phyloP scores from a whole-genome alignment of 2,797 vertebrate species.

The Mastacembelus armatus region DNA sequence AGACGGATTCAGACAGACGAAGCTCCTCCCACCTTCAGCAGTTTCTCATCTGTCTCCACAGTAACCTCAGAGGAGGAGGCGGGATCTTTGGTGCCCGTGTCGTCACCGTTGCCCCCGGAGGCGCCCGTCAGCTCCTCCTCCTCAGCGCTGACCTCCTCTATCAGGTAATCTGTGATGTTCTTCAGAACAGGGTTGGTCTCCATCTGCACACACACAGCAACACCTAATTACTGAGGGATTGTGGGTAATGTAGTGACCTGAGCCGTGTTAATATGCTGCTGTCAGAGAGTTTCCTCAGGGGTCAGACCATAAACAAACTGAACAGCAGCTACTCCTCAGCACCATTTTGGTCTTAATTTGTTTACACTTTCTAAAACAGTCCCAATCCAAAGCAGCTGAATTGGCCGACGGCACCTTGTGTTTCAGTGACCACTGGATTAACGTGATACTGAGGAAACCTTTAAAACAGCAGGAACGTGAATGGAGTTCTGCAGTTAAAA shows the following conservation, averaged over 20 bases:
- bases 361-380: too few relatives aligned
- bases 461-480: too few relatives aligned
- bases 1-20: accelerated
- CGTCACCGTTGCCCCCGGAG: conserved; percentile 69
- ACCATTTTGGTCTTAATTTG: too few relatives aligned
- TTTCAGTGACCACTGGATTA: too few relatives aligned
- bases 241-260: conserved; percentile 3
- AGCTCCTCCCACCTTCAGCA: conserved; percentile 84
- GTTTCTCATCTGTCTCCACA: conserved; percentile 89
- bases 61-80: conserved; percentile 86
- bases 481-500: too few relatives aligned
- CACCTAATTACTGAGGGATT: not conserved
- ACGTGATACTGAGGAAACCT: too few relatives aligned
- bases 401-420: too few relatives aligned
- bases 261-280: too few relatives aligned
- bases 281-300: too few relatives aligned
- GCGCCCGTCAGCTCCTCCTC: conserved; percentile 89
- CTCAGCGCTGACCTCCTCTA: conserved; percentile 91
- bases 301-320: too few relatives aligned
- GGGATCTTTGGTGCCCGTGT: conserved; percentile 81
- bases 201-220: conserved; percentile 40
- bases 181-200: conserved; percentile 90
- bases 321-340: too few relatives aligned
- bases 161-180: conserved; percentile 92
- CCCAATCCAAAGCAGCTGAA: too few relatives aligned